Base-by-base conservation (phyloP, 2,113 vertebrate species). In the Cromileptes altivelis region DNA sequence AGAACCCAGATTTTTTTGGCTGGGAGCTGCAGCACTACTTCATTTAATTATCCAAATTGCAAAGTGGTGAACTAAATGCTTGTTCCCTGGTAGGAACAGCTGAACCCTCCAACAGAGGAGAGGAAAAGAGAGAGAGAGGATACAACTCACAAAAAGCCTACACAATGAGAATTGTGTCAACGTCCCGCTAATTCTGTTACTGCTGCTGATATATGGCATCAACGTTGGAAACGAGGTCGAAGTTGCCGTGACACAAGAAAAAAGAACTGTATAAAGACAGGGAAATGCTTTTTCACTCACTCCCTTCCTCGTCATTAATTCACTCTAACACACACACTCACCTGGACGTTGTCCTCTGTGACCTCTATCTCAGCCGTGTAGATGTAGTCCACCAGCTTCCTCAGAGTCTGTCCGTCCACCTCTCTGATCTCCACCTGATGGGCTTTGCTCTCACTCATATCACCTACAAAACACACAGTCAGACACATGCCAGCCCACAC, bases 371-470 rank as follows among this genome's bases (percentile, higher is more conserved):
- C 97, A 0, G 98, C 97, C 0, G 98, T 98, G 91, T 99, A 99
- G 91, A 99, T 98, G 87, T 99, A 99, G 91, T 99, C 97, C 4
- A 99, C 96, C 92, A 99, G 95, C 87, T 97, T 97, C 63, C 95
- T 96, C 81, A 99, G 95, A 0, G 97, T 98, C 87, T 95, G 96
- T 23, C 98, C 98, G 37, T 98, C 98, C 6, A 99, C 95, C 0
- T 98, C 98, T 82, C 97, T 96, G 87, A 99, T 99, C 94, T 98
- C 97, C 69, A 99, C 96, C 93, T 96, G 97, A 76, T 96, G 96
- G 81, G 98, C 98, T 91, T 98, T 99, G 72, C 98, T 99, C 93
- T 99, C 98, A 79, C 96, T 98, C 98, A 99, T 99, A 90, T 99
- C 98, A 70, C 97, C 98, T 99, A 85, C 1, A 93, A 71, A 7